Conservation (phyloP, 2,888 invertebrate genomes). For the Drosophila heteroneura region DNA sequence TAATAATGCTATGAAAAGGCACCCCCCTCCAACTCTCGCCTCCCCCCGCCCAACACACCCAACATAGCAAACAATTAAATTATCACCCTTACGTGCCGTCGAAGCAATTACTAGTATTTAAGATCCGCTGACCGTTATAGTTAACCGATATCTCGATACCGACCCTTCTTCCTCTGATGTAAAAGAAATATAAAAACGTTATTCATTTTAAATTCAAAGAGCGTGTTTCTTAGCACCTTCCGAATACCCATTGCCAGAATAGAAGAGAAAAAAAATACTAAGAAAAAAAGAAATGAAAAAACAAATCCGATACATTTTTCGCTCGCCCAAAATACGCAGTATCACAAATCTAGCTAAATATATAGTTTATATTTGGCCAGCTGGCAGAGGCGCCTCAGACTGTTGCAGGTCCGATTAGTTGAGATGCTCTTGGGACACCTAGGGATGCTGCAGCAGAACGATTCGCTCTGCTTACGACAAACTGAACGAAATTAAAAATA, state of each 20-base stretch:
- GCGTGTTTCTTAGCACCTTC: constrained; percentile 48
- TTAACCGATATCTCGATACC: constrained; percentile 41
- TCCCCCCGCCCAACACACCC: not conserved
- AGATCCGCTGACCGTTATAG: constrained; percentile 57
- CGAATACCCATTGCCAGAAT: constrained; percentile 53
- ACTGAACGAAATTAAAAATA: constrained; percentile 31
- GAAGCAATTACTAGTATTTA: constrained; percentile 83
- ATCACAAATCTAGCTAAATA: constrained; percentile 63
- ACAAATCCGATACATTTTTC: constrained; percentile 9
- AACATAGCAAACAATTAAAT: constrained; percentile 19
- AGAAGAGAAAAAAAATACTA: constrained; percentile 5
- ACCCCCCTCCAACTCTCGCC: not conserved
- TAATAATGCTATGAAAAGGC: constrained; percentile 31
- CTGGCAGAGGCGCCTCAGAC: constrained; percentile 7
- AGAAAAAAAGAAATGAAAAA: not conserved
- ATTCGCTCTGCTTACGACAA: constrained; percentile 26
- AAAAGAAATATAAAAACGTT: constrained; percentile 3
- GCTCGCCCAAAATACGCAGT: constrained; percentile 39
- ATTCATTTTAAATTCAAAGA: constrained; percentile 44
- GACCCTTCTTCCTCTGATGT: constrained; percentile 36
- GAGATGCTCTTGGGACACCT: constrained; percentile 1
- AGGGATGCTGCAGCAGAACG: not conserved
- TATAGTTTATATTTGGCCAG: constrained; percentile 46
- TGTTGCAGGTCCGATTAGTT: constrained; percentile 20
- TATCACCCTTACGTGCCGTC: constrained; percentile 68